A percentile compares a stretch with the other conserved stretches of the same genome.
Evolutionary conservation across 1,140 invertebrate genomes (phyloP).

Genomic region (Drosophila murphyi): DNA sequence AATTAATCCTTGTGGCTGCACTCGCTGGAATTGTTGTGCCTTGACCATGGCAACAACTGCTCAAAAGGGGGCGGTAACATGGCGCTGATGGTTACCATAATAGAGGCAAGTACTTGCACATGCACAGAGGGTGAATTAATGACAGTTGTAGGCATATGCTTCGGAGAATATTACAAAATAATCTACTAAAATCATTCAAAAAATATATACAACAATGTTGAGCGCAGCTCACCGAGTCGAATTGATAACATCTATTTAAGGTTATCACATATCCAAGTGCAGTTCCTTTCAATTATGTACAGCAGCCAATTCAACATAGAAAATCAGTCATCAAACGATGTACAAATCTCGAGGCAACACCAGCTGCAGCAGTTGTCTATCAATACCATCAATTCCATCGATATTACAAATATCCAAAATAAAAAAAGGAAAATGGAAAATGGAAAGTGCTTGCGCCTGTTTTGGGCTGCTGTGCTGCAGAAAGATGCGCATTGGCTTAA

Average conservation of each 20-base stretch:
- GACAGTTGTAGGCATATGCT: constrained; percentile 24
- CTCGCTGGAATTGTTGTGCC: constrained; percentile 31
- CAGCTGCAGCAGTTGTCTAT: constrained; percentile 39
- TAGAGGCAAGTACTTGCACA: neutral
- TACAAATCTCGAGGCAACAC: constrained; percentile 5
- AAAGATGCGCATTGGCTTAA: constrained; percentile 82
- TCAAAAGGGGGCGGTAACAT: constrained; percentile 16
- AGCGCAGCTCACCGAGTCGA: neutral
- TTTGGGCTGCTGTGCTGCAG: constrained; percentile 53
- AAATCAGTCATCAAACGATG: constrained; percentile 19
- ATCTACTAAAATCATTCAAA: neutral
- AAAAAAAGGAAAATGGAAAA: constrained; percentile 7
- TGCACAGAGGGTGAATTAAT: constrained; percentile 8
- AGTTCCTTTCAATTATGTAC: constrained; percentile 23
- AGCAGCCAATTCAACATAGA: constrained; percentile 1
- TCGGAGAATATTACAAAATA: neutral
- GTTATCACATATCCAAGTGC: neutral
- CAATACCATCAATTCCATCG: constrained; percentile 57
- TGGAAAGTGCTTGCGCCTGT: constrained; percentile 20
- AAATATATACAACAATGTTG: no score
- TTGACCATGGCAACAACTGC: constrained; percentile 46
- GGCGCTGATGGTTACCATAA: neutral
- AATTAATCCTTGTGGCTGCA: constrained; percentile 50
- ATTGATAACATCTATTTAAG: neutral
- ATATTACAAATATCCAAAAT: constrained; percentile 14